phyloP scores from a whole-genome alignment of 2,797 vertebrate species.

The Danio jaintianensis region DNA sequence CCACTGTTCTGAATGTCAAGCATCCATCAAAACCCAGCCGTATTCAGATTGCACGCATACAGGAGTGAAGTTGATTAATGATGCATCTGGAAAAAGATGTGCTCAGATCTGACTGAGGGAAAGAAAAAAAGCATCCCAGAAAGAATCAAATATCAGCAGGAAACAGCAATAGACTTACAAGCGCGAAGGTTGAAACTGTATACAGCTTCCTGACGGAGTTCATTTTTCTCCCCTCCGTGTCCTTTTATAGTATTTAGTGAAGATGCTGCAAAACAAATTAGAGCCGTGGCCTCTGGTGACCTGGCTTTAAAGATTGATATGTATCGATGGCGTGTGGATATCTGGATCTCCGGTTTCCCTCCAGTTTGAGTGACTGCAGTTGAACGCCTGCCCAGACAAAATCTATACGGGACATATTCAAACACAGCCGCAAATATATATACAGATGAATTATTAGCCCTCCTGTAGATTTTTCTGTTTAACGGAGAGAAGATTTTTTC shows the following conservation, averaged over 20 bases:
- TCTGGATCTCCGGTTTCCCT: slow-evolving; percentile 54
- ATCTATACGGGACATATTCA: slow-evolving; percentile 55
- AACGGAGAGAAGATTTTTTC: no score
- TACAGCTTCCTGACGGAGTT: slow-evolving; percentile 82
- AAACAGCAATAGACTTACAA: slow-evolving; percentile 82
- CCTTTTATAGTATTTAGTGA: slow-evolving; percentile 62
- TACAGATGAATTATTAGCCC: no score
- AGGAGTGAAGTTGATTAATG: slow-evolving; percentile 81
- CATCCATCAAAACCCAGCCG: slow-evolving; percentile 68
- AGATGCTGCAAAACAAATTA: slow-evolving; percentile 60
- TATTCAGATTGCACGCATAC: slow-evolving; percentile 74
- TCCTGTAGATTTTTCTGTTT: no score
- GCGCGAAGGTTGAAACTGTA: slow-evolving; percentile 82
- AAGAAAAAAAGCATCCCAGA: slow-evolving; percentile 72
- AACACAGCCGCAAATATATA: slow-evolving; percentile 19
- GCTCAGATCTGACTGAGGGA: slow-evolving; percentile 78
- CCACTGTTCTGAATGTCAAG: slow-evolving; percentile 71
- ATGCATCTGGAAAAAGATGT: slow-evolving; percentile 77
- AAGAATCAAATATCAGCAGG: slow-evolving; percentile 84
- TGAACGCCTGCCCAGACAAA: slow-evolving; percentile 56
- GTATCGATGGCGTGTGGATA: slow-evolving; percentile 57
- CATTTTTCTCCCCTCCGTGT: slow-evolving; percentile 73
- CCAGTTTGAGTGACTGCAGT: slow-evolving; percentile 53
- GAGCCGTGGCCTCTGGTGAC: slow-evolving; percentile 40
- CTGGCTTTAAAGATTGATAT: slow-evolving; percentile 62